Evolutionary conservation across 2,888 invertebrate genomes (phyloP).

Genomic region (Malachius bipustulatus): DNA sequence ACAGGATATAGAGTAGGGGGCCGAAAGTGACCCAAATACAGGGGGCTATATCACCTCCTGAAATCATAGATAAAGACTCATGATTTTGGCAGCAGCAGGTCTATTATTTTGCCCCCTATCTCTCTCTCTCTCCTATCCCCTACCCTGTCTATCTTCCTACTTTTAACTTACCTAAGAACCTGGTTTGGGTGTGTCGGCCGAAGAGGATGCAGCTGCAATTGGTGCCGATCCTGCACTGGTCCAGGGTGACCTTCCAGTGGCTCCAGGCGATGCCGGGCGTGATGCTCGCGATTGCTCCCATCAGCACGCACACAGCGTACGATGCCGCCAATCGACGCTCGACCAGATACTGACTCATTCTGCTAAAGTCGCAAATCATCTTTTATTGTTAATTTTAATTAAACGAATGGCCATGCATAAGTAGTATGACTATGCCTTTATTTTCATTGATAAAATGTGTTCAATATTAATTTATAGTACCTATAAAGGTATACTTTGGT

Average conservation of each 20-base stretch:
- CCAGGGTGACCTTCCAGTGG: slow-evolving; percentile 56
- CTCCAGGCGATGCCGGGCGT: slow-evolving; percentile 52
- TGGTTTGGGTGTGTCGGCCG: slow-evolving; percentile 47
- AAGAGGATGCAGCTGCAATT: slow-evolving; percentile 61
- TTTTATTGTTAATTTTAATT: too few relatives aligned
- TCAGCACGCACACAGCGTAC: slow-evolving; percentile 27
- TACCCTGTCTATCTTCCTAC: slow-evolving; percentile 1
- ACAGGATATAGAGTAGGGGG: slow-evolving; percentile 49
- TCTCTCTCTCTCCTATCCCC: not conserved
- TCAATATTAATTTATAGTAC: too few relatives aligned
- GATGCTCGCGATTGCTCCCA: slow-evolving; percentile 33
- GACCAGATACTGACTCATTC: slow-evolving; percentile 28
- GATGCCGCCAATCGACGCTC: slow-evolving; percentile 30
- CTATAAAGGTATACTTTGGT: too few relatives aligned
- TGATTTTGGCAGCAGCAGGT: too few relatives aligned
- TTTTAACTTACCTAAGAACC: slow-evolving; percentile 39
- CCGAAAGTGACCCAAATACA: slow-evolving; percentile 60
- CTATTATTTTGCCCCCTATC: too few relatives aligned
- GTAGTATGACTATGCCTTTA: too few relatives aligned
- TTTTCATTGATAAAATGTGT: too few relatives aligned
- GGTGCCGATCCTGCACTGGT: slow-evolving; percentile 50
- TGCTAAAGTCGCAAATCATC: too few relatives aligned
- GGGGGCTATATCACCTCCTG: slow-evolving; percentile 51
- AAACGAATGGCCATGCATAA: too few relatives aligned
- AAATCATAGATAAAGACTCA: slow-evolving; percentile 15